These are phyloP conservation scores for Ispidina picta DNA, from an alignment of 2,797 vertebrate species.

Conservation along the genomic window DNA sequence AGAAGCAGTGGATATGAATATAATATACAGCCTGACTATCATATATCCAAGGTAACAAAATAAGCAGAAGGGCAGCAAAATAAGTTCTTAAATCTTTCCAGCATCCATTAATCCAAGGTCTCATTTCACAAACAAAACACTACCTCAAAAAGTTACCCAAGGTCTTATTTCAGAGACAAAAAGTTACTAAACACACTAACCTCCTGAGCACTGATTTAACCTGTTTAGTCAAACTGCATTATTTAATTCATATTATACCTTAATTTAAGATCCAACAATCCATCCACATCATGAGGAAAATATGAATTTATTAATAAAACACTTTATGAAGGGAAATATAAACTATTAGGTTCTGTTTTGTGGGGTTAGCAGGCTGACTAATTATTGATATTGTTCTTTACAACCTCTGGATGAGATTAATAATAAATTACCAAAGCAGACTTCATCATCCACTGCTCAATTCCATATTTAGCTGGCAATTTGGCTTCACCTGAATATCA, in stretches of 20 bases:
- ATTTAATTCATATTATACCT: conserved; percentile 6
- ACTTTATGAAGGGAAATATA: not conserved
- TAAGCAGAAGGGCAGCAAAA: not conserved
- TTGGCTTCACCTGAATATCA: conserved; percentile 8
- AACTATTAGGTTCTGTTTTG: conserved; percentile 11
- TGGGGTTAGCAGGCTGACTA: conserved; percentile 27
- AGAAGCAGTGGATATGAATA: conserved; percentile 14
- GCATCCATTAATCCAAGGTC: not conserved
- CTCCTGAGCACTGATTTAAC: not conserved
- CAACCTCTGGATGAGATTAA: conserved; percentile 37
- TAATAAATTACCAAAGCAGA: conserved; percentile 40
- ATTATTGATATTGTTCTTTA: conserved; percentile 53
- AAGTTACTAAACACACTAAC: not conserved
- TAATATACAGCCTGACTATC: not conserved
- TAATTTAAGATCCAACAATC: not conserved
- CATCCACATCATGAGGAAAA: not conserved
- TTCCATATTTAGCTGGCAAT: conserved; percentile 41
- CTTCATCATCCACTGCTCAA: conserved; percentile 14
- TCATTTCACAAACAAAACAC: not conserved
- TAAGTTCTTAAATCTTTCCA: not conserved
- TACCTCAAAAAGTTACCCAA: not conserved
- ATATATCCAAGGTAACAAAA: not conserved
- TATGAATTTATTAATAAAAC: conserved; percentile 36
- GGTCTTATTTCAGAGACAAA: not conserved
- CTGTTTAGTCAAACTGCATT: not conserved